phyloP scores from a whole-genome alignment of 2,113 vertebrate species.

The Aspidoscelis tigris region DNA sequence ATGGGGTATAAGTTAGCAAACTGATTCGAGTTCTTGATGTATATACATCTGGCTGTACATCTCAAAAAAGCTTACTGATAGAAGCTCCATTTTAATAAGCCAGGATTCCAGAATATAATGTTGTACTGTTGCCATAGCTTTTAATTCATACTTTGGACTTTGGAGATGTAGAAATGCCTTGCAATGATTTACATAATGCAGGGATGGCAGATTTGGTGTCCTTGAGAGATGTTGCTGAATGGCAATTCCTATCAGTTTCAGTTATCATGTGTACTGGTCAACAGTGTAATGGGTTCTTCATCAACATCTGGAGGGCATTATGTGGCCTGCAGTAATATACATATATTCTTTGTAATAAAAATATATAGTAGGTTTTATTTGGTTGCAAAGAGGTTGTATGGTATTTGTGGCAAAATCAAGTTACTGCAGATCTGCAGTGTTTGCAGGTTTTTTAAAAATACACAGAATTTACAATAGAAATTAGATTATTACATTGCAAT shows the following conservation, averaged over 20 bases:
- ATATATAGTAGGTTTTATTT: slow-evolving; percentile 44
- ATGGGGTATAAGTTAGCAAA: not conserved
- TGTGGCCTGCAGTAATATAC: slow-evolving; percentile 21
- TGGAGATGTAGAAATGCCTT: not conserved
- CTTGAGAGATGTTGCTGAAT: not conserved
- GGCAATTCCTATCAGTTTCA: not conserved
- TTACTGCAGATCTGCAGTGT: slow-evolving; percentile 44
- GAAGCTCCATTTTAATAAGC: not conserved
- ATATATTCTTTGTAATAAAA: slow-evolving; percentile 41
- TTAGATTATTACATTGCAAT: slow-evolving; percentile 33
- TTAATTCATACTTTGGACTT: slow-evolving; percentile 35
- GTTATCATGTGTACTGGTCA: not conserved
- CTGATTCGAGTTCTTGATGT: not conserved
- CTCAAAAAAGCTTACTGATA: not conserved
- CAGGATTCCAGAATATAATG: slow-evolving; percentile 27
- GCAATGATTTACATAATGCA: slow-evolving; percentile 40
- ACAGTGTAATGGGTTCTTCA: not conserved
- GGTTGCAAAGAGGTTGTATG: slow-evolving; percentile 38
- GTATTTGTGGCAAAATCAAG: slow-evolving; percentile 45
- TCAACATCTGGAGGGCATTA: not conserved
- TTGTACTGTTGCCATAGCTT: slow-evolving; percentile 30
- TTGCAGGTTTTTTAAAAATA: not conserved
- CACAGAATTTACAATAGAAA: slow-evolving; percentile 3
- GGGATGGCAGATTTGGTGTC: not conserved
- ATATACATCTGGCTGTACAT: not conserved